phyloP scores from a whole-genome alignment of 37 sponge, comb jelly and placozoan species.

The Halisarca cf. caerulea region DNA sequence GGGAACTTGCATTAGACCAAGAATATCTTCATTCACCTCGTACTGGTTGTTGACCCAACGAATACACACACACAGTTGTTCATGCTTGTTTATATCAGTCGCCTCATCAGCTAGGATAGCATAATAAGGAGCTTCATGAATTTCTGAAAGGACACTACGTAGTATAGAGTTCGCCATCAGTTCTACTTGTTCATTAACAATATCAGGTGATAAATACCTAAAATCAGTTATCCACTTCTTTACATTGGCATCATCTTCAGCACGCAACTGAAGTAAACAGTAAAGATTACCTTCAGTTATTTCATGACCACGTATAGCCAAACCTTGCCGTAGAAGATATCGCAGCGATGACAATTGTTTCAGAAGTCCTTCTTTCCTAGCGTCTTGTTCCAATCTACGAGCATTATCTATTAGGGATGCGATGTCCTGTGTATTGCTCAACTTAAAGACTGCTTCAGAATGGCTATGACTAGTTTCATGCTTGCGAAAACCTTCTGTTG shows the following conservation, averaged over 20 bases:
- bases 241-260: conserved; percentile 10
- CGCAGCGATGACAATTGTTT: conserved; percentile 31
- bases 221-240: conserved; percentile 12
- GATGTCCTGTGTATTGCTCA: too few species aligned
- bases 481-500: too few species aligned
- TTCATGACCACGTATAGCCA: conserved; percentile 49
- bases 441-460: too few species aligned
- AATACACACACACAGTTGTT: conserved; percentile 31
- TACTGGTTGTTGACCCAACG: conserved; percentile 31
- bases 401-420: too few species aligned
- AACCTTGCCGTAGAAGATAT: conserved; percentile 41
- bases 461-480: too few species aligned
- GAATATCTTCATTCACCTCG: conserved; percentile 29
- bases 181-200: conserved; percentile 35
- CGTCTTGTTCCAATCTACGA: too few species aligned
- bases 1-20: conserved; percentile 37
- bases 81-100: conserved; percentile 34
- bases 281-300: conserved; percentile 46
- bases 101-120: conserved; percentile 38
- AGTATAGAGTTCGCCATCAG: conserved; percentile 25
- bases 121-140: conserved; percentile 12
- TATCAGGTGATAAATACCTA: conserved; percentile 34
- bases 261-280: conserved; percentile 23
- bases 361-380: conserved; percentile 45
- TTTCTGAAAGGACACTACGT: neutral